A percentile compares a stretch with the other conserved stretches of the same genome.
Conservation (phyloP, 2,888 invertebrate species). For the Steinernema carpocapsae region DNA sequence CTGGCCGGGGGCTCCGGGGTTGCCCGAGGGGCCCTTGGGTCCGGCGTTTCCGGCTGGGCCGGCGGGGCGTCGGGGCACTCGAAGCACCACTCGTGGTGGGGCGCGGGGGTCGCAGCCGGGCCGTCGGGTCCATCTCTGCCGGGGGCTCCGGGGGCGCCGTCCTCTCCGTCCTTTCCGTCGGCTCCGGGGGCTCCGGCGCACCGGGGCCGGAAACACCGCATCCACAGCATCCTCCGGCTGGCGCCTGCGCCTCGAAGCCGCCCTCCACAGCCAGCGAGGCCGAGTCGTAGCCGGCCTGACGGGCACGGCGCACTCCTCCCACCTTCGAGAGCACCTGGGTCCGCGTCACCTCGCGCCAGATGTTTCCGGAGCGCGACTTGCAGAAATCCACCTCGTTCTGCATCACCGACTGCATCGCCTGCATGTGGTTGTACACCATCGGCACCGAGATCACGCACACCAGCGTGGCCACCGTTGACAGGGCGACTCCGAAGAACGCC, state of each 20-base stretch:
- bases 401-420: constrained; percentile 61
- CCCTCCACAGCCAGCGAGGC: constrained; percentile 39
- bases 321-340: constrained; percentile 58
- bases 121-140: constrained; percentile 55
- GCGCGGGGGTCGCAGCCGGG: constrained; percentile 45
- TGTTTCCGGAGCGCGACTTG: constrained; percentile 58
- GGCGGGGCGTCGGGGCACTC: no score
- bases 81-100: neutral
- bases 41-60: constrained; percentile 50
- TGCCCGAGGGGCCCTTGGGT: constrained; percentile 50
- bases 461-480: constrained; percentile 63
- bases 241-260: constrained; percentile 19
- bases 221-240: constrained; percentile 19
- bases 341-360: constrained; percentile 65
- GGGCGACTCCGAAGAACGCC: constrained; percentile 64
- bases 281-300: constrained; percentile 46
- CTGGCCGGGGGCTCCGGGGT: constrained; percentile 49
- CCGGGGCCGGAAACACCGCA: no score
- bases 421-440: constrained; percentile 65
- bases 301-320: constrained; percentile 41
- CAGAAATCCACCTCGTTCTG: constrained; percentile 65
- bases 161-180: no score
- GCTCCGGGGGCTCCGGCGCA: no score
- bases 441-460: constrained; percentile 65
- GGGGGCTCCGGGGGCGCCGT: constrained; percentile 47